Evolutionary conservation across 1,140 invertebrate species (phyloP), one percentile per base, ranked within the genome.

Genomic region (Drosophila triauraria): DNA sequence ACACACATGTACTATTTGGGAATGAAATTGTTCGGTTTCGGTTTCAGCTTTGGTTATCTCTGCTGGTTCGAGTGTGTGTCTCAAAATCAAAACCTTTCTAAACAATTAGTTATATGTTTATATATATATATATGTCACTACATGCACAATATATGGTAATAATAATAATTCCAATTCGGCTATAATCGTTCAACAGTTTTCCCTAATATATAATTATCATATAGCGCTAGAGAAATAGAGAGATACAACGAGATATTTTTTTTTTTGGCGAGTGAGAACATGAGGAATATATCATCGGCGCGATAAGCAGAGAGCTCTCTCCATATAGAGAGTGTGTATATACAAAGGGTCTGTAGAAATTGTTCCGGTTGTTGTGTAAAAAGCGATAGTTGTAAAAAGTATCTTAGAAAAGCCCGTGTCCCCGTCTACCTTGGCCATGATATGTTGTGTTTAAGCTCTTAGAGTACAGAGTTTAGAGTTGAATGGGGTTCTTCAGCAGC

Each of bases 361-460:
- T 51, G 47, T 23, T 35, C n/a, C 57, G 30, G 65, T 53, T 47
- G 43, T 57, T 77, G 67, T 82, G 78, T 82, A 56, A 59, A 35
- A 82, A 74, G 80, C 79, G 72, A 82, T 60, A 78, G 74, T 40
- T 53, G 32, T 87, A 87, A 87, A 87, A 88, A 81, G 84, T 87
- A 75, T 83, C 65, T 54, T 78, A 84, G 84, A 87, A 90, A 87
- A 80, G 60, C 46, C 63, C 53, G 38, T 69, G 74, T 78, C 42
- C 42, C 42, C 53, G 27, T 30, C 6, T 30, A 30, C 27, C 27
- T 30, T 76, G 59, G 74, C 64, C 68, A 64, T 82, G 79, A 78
- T 82, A 82, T 82, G 80, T 82, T 58, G 64, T 83, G 56, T 58
- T 75, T 83, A 83, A 83, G 81, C 81, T 83, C 76, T 78, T 84